A percentile compares a stretch with the other conserved stretches of the same genome.
phyloP scores from a whole-genome alignment of 2,888 invertebrate genomes.

The Hoplodrina ambigua region DNA sequence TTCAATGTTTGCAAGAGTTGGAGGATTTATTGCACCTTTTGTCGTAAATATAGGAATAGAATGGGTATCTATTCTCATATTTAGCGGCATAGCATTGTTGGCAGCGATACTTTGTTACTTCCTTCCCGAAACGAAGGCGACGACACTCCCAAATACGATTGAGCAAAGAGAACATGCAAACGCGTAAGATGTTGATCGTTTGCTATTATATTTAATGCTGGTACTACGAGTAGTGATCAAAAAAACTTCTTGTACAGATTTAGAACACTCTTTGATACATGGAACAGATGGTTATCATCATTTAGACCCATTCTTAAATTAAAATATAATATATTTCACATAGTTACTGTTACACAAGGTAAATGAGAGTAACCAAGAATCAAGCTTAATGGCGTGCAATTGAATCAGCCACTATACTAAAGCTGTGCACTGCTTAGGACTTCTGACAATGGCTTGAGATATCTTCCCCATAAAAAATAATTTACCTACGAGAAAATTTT shows the following conservation, averaged over 20 bases:
- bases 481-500: too few relatives aligned
- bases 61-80: constrained; percentile 76
- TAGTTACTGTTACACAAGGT: too few relatives aligned
- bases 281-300: not conserved
- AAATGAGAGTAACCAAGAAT: too few relatives aligned
- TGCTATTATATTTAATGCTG: not conserved
- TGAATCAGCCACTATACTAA: too few relatives aligned
- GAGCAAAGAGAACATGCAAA: constrained; percentile 74
- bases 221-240: not conserved
- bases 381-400: too few relatives aligned
- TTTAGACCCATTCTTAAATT: not conserved
- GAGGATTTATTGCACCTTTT: constrained; percentile 93
- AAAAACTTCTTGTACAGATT: not conserved
- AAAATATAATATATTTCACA: too few relatives aligned
- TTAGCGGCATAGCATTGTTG: constrained; percentile 69
- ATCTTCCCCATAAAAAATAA: too few relatives aligned
- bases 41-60: constrained; percentile 89
- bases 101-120: constrained; percentile 80
- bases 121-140: constrained; percentile 82
- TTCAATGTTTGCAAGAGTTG: constrained; percentile 92
- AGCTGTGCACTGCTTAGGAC: too few relatives aligned
- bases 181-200: constrained; percentile 3
- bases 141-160: constrained; percentile 80
- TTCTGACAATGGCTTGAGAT: too few relatives aligned
- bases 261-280: not conserved